Conservation (phyloP, 2,888 invertebrate genomes). For the Lasioglossum figueresi region DNA sequence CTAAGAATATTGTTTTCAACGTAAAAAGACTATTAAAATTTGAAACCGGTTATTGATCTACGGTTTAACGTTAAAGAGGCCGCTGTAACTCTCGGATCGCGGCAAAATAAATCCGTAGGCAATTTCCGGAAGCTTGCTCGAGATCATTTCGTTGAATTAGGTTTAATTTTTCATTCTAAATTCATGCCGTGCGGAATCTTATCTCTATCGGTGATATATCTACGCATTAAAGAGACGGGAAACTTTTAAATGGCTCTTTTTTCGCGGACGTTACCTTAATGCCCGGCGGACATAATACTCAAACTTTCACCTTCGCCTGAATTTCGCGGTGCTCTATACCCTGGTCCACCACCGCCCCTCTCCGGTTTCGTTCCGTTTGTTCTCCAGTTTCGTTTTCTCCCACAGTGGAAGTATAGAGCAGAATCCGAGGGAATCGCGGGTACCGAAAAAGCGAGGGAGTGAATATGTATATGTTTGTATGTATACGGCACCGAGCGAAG, state of each 20-base stretch:
- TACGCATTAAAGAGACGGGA: slow-evolving; percentile 24
- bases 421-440: slow-evolving; percentile 44
- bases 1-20: too few species aligned
- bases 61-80: not conserved
- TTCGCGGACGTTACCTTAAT: slow-evolving; percentile 3
- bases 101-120: not conserved
- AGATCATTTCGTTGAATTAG: not conserved
- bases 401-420: slow-evolving; percentile 34
- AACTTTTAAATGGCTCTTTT: slow-evolving; percentile 22
- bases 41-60: not conserved
- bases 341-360: not conserved
- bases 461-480: slow-evolving; percentile 2
- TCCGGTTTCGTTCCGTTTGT: not conserved
- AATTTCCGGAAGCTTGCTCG: not conserved
- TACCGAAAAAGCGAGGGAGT: slow-evolving; percentile 53
- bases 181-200: not conserved
- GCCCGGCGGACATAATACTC: slow-evolving; percentile 10
- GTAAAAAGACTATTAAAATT: not conserved
- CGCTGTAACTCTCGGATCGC: not conserved
- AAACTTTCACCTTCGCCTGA: slow-evolving; percentile 36
- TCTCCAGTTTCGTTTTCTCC: slow-evolving; percentile 36
- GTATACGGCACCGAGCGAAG: not conserved
- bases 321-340: not conserved
- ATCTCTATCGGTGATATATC: slow-evolving; percentile 23
- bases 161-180: slow-evolving; percentile 17